Percentiles rank a stretch among this genome's conserved stretches.
Conservation (phyloP, 37 sponge, comb jelly and placozoan species). For the Beroe ovata region DNA sequence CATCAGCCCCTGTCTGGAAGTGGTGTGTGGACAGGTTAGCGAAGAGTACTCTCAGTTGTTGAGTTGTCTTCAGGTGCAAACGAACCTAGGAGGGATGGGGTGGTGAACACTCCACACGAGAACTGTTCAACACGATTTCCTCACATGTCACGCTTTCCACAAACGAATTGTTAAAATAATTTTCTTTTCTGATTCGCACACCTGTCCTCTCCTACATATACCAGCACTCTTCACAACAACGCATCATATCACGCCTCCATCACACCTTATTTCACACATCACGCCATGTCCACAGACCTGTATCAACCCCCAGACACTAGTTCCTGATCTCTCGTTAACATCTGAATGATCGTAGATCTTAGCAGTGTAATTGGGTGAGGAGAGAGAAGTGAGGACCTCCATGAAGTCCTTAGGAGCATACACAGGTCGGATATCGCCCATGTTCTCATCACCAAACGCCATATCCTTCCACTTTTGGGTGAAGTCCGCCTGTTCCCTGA, state of each 20-base stretch:
- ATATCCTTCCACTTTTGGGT: conserved; percentile 66
- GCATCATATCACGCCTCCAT: no score
- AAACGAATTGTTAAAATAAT: no score
- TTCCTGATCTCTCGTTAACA: conserved; percentile 58
- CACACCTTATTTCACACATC: no score
- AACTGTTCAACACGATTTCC: no score
- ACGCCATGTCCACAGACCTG: conserved; percentile 30
- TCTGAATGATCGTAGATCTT: conserved; percentile 63
- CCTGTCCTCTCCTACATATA: no score
- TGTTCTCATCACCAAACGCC: conserved; percentile 58
- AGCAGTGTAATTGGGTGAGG: conserved; percentile 51
- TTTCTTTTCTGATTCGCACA: no score
- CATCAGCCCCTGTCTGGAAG: conserved; percentile 65
- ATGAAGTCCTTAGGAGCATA: conserved; percentile 67
- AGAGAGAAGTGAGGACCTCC: conserved; percentile 54
- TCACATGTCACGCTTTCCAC: no score
- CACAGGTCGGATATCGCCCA: conserved; percentile 63
- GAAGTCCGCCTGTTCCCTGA: conserved; percentile 62
- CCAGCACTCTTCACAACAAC: no score
- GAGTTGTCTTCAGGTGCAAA: conserved; percentile 53
- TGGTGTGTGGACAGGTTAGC: conserved; percentile 57
- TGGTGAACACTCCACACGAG: no score
- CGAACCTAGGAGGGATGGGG: conserved; percentile 14
- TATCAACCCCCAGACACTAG: conserved; percentile 36
- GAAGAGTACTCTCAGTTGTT: conserved; percentile 62